phyloP scores from a whole-genome alignment of 2,888 invertebrate species.

The Balanococcus diminutus region DNA sequence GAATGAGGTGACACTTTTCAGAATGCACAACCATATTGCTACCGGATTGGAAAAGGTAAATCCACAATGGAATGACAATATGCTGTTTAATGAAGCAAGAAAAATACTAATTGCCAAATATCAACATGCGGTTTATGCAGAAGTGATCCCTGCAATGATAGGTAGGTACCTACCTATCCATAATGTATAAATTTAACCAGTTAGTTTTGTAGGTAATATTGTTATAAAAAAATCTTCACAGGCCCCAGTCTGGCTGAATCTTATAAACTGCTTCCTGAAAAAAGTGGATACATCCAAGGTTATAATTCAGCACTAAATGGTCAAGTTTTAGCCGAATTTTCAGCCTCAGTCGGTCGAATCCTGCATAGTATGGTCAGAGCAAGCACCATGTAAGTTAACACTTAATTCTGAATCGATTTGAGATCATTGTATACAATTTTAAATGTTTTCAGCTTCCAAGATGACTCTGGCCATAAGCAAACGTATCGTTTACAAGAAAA shows the following conservation, averaged over 20 bases:
- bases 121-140: conserved; percentile 80
- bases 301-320: conserved; percentile 71
- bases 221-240: not conserved
- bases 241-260: not conserved
- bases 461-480: not conserved
- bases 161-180: conserved; percentile 16
- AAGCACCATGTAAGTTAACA: not conserved
- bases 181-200: not conserved
- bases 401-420: not conserved
- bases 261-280: conserved; percentile 56
- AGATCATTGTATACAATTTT: not conserved
- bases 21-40: conserved; percentile 83
- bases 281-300: conserved; percentile 67
- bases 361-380: conserved; percentile 66
- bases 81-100: conserved; percentile 74
- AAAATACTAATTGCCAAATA: conserved; percentile 75
- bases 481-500: conserved; percentile 24
- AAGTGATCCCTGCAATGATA: conserved; percentile 77
- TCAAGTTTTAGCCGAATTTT: conserved; percentile 70
- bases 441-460: conserved; percentile 7
- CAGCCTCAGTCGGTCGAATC: conserved; percentile 73
- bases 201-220: not conserved
- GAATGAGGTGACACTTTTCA: conserved; percentile 74
- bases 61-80: conserved; percentile 76
- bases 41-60: conserved; percentile 69